Base-by-base conservation (phyloP, 37 sponge, comb jelly and placozoan genomes). In the Chondrilla cf. caribensis region DNA sequence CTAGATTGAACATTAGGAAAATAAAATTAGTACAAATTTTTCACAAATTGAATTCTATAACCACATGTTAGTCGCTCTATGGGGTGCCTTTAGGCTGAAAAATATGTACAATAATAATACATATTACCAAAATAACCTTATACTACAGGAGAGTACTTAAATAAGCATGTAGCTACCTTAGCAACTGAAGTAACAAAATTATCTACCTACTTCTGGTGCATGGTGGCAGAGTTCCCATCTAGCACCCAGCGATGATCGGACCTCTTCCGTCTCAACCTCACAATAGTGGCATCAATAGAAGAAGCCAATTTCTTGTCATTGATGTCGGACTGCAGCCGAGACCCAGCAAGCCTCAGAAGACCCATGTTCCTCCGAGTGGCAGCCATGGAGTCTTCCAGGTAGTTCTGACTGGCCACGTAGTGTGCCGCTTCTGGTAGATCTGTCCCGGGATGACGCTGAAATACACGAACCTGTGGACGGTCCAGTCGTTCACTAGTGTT, bases 371-470 rank as follows among this genome's bases (percentile, higher is more conserved):
- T 76, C 70, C 64, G 35, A 22, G 93, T 93, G 35, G 33, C 43
- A 4, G 84, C 78, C 60, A 93, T 86, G 36, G 87, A 87, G 7
- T 84, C 51, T 22, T 83, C 93, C 11, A 58, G 54, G 55, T 76
- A 84, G 32, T 57, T 54, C 44, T 75, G 54, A 84, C 91, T 72
- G 75, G 85, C 38, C 35, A 86, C 62, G 7, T 87, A 58, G 60
- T 87, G 87, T 22, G 79, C 51, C 17, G 90, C 94, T 58, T 93
- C 94, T 9, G 94, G 90, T 6, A 93, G 87, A 42, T 93, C 90
- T 21, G 94, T 89, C 11, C 94, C 86, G 1, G 89, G 90, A 60
- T 93, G 94, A 11, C 84, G 31, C 57, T 93, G 94, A 71, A 82
- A 93, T 17, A 87, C 85, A 32, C 37, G 40, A 14, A 93, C 90